Evolutionary conservation across 2,888 invertebrate genomes (phyloP), one percentile per base, ranked within the genome.

Genomic region (Drosophila nigricruria): DNA sequence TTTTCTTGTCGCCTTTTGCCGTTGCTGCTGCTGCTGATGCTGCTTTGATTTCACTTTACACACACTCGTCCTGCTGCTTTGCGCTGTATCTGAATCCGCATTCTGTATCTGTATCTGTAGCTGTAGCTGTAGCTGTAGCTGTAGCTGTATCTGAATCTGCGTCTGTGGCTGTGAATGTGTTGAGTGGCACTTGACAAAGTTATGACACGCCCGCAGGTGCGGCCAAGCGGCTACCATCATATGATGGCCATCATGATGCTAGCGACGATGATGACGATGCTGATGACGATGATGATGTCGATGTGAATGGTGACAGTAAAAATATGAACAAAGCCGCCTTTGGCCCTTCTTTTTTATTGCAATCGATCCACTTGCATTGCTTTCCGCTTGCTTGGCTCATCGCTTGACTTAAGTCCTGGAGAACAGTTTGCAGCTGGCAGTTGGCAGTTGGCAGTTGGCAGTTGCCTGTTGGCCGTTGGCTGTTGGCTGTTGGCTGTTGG

Each of bases 11-110:
- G 56, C 59, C 56, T 61, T 56, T 70, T 53, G 50, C 12, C 52
- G 47, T 74, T 63, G 62, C 63, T 56, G 54, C 6, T 43, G 53
- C 42, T 63, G 52, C 68, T 56, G 58, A 8, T 43, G 53, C 42
- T 63, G 47, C 79, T 69, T 75, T 79, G 75, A 79, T 79, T 79
- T 76, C 75, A 76, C 75, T 79, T 76, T 69, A 40, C 75, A 57
- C 63, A 54, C 70, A 58, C 59, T 69, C 50, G n/a, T 25, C 62
- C 43, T 27, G 6, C 45, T 9, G n/a, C 25, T 18, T 42, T 25
- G 16, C 27, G 8, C 32, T 20, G n/a, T 32, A 57, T 60, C 40
- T 54, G 27, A 27, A 18, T 61, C 54, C 40, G 43, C 5, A 18
- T 25, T 20, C 42, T 23, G 47, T 56, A 14, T 42, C 52, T 61